Evolutionary conservation across 1,140 invertebrate species (phyloP).

Genomic region (Magallana ariakensis): DNA sequence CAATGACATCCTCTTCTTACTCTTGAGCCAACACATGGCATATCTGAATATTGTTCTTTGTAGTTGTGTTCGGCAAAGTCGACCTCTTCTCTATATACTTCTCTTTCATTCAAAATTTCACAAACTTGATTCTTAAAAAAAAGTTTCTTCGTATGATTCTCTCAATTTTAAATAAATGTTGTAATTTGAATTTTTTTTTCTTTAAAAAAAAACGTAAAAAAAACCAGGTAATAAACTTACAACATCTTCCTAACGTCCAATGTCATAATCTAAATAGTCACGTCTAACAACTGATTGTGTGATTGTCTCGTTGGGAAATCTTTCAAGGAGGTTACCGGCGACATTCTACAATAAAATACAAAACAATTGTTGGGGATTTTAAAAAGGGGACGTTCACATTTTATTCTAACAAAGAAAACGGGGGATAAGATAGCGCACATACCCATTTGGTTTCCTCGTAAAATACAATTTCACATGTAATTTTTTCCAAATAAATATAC

Average conservation of each 20-base stretch:
- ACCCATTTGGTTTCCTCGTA: too few species aligned
- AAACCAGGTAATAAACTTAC: background rate
- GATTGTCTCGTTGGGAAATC: background rate
- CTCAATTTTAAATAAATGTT: too few species aligned
- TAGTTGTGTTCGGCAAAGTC: background rate
- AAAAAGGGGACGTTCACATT: too few species aligned
- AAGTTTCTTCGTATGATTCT: too few species aligned
- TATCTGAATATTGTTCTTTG: background rate
- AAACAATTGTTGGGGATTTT: too few species aligned
- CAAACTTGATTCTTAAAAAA: background rate
- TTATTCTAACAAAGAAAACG: background rate
- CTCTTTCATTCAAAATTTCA: constrained; percentile 10
- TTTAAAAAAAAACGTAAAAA: too few species aligned
- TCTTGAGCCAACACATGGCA: constrained; percentile 4
- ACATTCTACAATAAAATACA: background rate
- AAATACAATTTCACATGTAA: too few species aligned
- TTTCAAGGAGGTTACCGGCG: background rate
- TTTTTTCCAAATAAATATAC: too few species aligned
- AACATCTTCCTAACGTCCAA: background rate
- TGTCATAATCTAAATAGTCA: background rate
- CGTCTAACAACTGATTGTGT: background rate
- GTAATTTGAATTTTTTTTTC: too few species aligned
- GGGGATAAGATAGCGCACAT: too few species aligned
- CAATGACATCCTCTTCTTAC: constrained; percentile 12
- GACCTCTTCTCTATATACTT: background rate